Percentiles rank a stretch among this genome's conserved stretches.
Evolutionary conservation across 2,797 vertebrate genomes (phyloP).

Genomic region (Brotula barbata): DNA sequence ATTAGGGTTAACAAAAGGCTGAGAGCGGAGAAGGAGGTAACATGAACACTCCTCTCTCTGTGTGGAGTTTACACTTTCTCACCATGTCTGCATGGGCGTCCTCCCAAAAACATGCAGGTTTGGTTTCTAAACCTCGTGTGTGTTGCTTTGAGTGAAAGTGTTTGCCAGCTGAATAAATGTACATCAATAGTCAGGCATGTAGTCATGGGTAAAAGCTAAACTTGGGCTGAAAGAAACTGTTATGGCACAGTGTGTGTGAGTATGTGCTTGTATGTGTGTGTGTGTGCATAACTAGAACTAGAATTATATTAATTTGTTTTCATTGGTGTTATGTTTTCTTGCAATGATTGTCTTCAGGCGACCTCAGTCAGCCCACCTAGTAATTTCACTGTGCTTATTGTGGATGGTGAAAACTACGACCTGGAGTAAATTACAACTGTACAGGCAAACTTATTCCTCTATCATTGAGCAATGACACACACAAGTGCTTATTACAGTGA

Average conservation of each 20-base stretch:
- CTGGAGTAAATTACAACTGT: not conserved
- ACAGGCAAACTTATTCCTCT: not conserved
- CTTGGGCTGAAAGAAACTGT: not conserved
- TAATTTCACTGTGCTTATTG: not conserved
- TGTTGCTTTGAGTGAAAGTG: too few species aligned
- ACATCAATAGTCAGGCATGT: not conserved
- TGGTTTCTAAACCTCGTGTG: too few species aligned
- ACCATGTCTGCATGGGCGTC: too few species aligned
- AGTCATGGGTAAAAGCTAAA: not conserved
- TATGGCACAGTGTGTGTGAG: too few species aligned
- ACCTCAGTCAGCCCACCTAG: not conserved
- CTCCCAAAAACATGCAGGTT: too few species aligned
- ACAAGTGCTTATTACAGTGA: not conserved
- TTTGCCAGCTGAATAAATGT: too few species aligned
- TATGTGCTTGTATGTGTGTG: too few species aligned
- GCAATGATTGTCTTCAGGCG: not conserved
- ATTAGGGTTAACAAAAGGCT: too few species aligned
- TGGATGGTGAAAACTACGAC: not conserved
- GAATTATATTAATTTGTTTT: not conserved
- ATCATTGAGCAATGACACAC: not conserved
- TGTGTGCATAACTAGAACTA: not conserved
- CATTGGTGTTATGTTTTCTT: not conserved
- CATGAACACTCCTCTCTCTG: too few species aligned
- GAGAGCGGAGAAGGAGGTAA: too few species aligned
- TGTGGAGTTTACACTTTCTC: too few species aligned